These are phyloP conservation scores for Mesembrinibis cayennensis DNA, from an alignment of 2,113 vertebrate genomes.

Conservation along the genomic window DNA sequence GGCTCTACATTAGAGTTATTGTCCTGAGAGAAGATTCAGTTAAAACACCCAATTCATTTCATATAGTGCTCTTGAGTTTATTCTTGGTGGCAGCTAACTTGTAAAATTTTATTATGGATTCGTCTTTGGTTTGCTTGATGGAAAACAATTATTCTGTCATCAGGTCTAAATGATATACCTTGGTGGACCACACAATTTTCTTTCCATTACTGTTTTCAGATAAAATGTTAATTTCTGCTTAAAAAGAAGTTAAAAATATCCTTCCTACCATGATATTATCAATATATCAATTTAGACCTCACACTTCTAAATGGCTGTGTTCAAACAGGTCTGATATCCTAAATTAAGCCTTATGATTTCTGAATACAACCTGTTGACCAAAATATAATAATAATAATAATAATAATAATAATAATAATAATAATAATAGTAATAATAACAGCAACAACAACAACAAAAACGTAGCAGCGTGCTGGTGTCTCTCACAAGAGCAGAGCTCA, in stretches of 20 bases:
- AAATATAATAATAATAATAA: background rate
- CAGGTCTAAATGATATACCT: constrained; percentile 53
- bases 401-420: too few species aligned
- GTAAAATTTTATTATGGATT: constrained; percentile 83
- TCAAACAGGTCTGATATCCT: background rate
- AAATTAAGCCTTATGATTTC: background rate
- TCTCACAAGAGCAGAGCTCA: background rate
- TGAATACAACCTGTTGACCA: background rate
- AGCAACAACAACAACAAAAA: accelerated
- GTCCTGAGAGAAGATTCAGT: constrained; percentile 83
- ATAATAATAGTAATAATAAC: too few species aligned
- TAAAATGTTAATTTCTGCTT: constrained; percentile 14
- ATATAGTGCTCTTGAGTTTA: constrained; percentile 83
- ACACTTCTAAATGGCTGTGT: background rate
- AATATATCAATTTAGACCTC: background rate
- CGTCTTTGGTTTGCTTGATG: constrained; percentile 75
- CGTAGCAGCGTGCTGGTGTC: background rate
- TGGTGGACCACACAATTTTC: constrained; percentile 21
- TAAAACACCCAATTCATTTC: constrained; percentile 83
- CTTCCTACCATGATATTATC: background rate
- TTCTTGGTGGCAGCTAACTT: constrained; percentile 81
- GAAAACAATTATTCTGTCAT: constrained; percentile 75
- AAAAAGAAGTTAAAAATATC: background rate
- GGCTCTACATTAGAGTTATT: constrained; percentile 84
- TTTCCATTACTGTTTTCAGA: constrained; percentile 4